Evolutionary conservation across 2,113 vertebrate species (phyloP).

Genomic region (Ursus arctos): DNA sequence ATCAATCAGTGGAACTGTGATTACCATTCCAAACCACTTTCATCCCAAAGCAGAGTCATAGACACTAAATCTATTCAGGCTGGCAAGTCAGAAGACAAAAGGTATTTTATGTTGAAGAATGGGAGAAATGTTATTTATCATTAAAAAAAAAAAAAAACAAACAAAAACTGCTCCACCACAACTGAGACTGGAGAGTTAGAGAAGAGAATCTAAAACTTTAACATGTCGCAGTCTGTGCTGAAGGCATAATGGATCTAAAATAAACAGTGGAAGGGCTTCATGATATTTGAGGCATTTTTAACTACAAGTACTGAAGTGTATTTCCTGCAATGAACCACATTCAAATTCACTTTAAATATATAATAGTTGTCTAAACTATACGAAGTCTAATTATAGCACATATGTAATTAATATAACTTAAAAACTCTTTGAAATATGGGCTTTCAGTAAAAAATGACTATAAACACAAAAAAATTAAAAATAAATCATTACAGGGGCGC

Average conservation of each 20-base stretch:
- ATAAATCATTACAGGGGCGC: slow-evolving; percentile 15
- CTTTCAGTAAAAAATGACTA: slow-evolving; percentile 9
- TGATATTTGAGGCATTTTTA: neutral
- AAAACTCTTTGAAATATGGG: slow-evolving; percentile 53
- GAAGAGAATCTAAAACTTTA: neutral
- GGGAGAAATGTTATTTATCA: neutral
- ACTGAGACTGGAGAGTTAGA: neutral
- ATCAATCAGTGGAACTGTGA: neutral
- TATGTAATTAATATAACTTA: slow-evolving; percentile 30
- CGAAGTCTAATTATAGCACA: neutral
- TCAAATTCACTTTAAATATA: slow-evolving; percentile 37
- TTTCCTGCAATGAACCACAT: neutral
- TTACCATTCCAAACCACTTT: neutral
- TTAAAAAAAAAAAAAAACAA: neutral
- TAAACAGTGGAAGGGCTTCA: neutral
- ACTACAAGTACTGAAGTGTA: slow-evolving; percentile 15
- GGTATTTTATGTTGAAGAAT: neutral
- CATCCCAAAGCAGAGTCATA: neutral
- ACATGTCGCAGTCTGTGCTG: neutral
- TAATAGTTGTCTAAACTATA: slow-evolving; percentile 44
- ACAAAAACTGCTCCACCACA: neutral
- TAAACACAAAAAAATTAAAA: slow-evolving; percentile 5
- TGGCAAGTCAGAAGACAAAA: neutral
- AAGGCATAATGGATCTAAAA: neutral
- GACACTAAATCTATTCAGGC: neutral